These are phyloP conservation scores for Nasonia vitripennis DNA, from an alignment of 1,140 invertebrate species.

Conservation along the genomic window DNA sequence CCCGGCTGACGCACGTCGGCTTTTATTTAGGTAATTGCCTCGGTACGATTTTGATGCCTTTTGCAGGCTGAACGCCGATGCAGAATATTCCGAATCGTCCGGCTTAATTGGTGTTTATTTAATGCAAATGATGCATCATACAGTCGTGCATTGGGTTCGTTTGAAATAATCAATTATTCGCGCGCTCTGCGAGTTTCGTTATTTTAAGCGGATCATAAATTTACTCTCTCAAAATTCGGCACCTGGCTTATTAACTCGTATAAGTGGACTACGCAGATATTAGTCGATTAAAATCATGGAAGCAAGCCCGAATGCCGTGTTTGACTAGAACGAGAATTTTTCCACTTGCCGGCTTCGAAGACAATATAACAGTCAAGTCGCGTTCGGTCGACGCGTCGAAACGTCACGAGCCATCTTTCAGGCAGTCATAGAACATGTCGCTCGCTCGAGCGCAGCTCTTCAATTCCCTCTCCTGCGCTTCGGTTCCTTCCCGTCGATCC, in stretches of 20 bases:
- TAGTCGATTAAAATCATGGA: background rate
- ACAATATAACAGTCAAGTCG: background rate
- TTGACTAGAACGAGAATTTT: background rate
- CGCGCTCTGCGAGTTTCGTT: too few species aligned
- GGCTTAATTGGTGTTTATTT: conserved; percentile 27
- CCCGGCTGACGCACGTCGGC: conserved; percentile 10
- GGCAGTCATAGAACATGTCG: conserved; percentile 32
- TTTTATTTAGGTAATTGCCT: conserved; percentile 50
- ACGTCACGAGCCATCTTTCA: conserved; percentile 40
- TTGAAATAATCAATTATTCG: too few species aligned
- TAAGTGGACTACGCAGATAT: background rate
- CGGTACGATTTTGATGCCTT: conserved; percentile 24
- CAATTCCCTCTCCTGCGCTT: background rate
- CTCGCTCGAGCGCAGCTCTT: background rate
- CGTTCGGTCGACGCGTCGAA: conserved; percentile 4
- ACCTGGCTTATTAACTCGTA: too few species aligned
- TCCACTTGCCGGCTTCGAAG: background rate
- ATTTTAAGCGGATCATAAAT: too few species aligned
- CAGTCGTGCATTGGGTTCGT: too few species aligned
- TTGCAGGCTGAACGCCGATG: background rate
- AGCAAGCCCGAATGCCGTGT: background rate
- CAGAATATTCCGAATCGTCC: background rate
- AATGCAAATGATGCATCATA: background rate
- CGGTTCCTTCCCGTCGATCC: background rate
- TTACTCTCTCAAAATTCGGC: too few species aligned